A percentile compares a stretch with the other conserved stretches of the same genome.
Conservation (phyloP, 1,140 invertebrate genomes). For the Brachionus paranguensis region DNA sequence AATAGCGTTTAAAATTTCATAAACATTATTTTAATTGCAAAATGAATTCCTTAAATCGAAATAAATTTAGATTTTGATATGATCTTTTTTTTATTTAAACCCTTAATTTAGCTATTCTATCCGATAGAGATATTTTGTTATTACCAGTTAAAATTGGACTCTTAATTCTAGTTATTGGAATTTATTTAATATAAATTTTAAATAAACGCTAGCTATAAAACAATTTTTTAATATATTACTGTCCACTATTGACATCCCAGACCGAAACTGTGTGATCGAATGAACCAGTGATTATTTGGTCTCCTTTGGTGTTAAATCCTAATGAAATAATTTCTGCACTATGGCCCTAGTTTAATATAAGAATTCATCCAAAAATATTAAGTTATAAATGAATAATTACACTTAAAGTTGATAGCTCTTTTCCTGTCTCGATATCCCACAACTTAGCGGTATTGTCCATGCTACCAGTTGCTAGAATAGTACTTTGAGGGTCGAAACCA, state of each 20-base stretch:
- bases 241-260: conserved; percentile 67
- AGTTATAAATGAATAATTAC: conserved; percentile 43
- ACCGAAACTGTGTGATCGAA: conserved; percentile 69
- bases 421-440: conserved; percentile 63
- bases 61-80: no score
- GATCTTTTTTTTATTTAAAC: no score
- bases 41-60: no score
- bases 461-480: conserved; percentile 65
- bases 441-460: conserved; percentile 69
- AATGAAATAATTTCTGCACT: conserved; percentile 68
- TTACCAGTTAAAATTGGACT: no score
- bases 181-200: no score
- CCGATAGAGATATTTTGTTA: no score
- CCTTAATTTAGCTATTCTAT: no score
- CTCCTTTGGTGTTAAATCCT: conserved; percentile 66
- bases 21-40: no score
- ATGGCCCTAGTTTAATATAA: conserved; percentile 60
- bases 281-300: conserved; percentile 68
- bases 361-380: background rate
- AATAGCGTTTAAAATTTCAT: no score
- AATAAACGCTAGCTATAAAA: no score
- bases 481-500: conserved; percentile 62
- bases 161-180: no score
- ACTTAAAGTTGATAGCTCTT: conserved; percentile 59
- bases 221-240: conserved; percentile 56